Evolutionary conservation across 1,140 invertebrate genomes (phyloP), one percentile per base, ranked within the genome.

Genomic region (Adoxophyes honmai): DNA sequence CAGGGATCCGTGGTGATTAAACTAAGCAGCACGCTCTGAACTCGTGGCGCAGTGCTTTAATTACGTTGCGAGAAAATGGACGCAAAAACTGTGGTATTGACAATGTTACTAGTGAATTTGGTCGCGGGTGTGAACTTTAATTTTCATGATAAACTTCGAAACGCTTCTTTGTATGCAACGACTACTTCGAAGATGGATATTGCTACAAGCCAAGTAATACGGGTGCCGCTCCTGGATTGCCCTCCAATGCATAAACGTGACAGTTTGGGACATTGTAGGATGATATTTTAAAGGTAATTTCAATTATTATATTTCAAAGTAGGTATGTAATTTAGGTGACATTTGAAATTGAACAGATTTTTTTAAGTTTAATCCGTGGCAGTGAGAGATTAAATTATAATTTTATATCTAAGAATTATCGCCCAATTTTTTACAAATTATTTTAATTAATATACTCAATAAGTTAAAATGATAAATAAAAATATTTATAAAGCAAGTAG

Each of bases 31-130:
- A 38, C 60, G 52, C 55, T 54, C 42, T 55, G 55, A 60, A 38
- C 59, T 58, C 64, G 18, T 48, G 58, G 59, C 73, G 72, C 81
- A 85, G 83, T 86, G 59, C 61, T 60, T 48, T 70, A 61, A 55
- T 64, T 64, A 65, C 68, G 60, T 66, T 73, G 64, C 72, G 58
- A 69, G 73, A 73, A 78, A 77, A 87, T 87, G 83, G 73, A 81
- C 81, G 83, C 74, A 68, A 85, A 81, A 75, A 66, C 68, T 68
- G 80, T 81, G 48, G 57, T 78, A 61, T 15, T 76, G 42, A 66
- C 57, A 55, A 15, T 77, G 59, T 44, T 77, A 38, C 34, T 66
- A 38, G 48, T 74, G 33, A 58, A 54, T 56, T 53, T 60, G 60
- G 70, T 36, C 48, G 34, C 63, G 18, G 68, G 75, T 34, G 71